These are phyloP conservation scores for Dryocosmus kuriphilus DNA, from an alignment of 2,888 invertebrate species.

Conservation along the genomic window DNA sequence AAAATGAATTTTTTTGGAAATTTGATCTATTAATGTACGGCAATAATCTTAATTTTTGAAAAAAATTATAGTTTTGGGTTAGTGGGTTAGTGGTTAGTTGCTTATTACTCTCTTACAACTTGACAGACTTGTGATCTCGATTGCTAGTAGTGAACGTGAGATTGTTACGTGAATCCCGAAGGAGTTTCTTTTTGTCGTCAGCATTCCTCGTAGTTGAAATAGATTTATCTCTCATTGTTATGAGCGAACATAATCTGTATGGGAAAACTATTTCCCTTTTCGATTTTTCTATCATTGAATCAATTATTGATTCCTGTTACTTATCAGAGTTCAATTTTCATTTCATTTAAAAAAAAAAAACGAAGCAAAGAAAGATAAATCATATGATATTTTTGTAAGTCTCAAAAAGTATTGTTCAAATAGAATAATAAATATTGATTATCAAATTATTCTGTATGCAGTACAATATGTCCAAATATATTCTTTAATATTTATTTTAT, in stretches of 20 bases:
- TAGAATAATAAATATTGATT: too few relatives aligned
- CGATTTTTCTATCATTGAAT: neutral
- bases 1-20: neutral
- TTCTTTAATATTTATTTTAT: too few relatives aligned
- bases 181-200: slow-evolving; percentile 17
- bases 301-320: neutral
- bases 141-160: slow-evolving; percentile 9
- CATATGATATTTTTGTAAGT: too few relatives aligned
- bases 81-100: neutral
- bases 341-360: neutral
- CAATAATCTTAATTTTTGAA: neutral
- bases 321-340: neutral
- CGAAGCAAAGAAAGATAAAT: neutral
- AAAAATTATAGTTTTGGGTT: neutral
- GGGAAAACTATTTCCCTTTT: slow-evolving; percentile 7
- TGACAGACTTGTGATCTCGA: slow-evolving; percentile 14
- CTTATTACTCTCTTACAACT: slow-evolving; percentile 4
- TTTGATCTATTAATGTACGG: neutral
- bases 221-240: slow-evolving; percentile 31
- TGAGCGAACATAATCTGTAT: slow-evolving; percentile 19
- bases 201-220: slow-evolving; percentile 34
- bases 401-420: too few relatives aligned
- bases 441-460: too few relatives aligned
- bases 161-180: slow-evolving; percentile 27
- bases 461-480: too few relatives aligned